phyloP scores from a whole-genome alignment of 2,797 vertebrate species.

The Podarcis siculus region DNA sequence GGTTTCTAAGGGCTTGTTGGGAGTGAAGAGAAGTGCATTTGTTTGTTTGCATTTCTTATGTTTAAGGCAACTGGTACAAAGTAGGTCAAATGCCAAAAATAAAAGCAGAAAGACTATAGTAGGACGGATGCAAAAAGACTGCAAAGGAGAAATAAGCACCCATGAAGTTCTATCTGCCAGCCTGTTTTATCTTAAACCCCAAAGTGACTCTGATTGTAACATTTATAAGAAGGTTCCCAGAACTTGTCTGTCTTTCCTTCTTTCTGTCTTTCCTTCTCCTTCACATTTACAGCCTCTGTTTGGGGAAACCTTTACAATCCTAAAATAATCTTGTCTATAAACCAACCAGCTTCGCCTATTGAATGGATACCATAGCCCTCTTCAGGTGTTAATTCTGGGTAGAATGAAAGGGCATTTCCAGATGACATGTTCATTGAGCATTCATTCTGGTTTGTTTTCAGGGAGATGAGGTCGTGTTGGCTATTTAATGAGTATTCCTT shows the following conservation, averaged over 20 bases:
- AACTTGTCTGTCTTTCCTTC: background rate
- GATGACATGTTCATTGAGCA: too few species aligned
- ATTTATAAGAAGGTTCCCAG: background rate
- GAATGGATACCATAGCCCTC: background rate
- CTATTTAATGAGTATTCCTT: too few species aligned
- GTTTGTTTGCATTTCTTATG: constrained; percentile 27
- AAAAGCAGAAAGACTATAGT: constrained; percentile 30
- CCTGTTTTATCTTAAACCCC: constrained; percentile 1
- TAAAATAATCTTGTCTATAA: background rate
- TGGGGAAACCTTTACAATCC: background rate
- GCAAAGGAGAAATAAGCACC: background rate
- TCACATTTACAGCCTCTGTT: background rate
- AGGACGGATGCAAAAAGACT: constrained; percentile 20
- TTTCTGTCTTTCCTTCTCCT: background rate
- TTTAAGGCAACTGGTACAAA: constrained; percentile 40
- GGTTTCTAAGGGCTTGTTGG: constrained; percentile 12
- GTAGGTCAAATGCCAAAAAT: constrained; percentile 40
- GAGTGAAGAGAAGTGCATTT: background rate
- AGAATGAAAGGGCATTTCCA: background rate
- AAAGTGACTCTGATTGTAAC: background rate
- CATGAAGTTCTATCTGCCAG: background rate
- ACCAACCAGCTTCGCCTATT: background rate
- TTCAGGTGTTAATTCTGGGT: background rate
- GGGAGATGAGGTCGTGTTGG: too few species aligned
- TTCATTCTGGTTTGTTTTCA: too few species aligned